Evolutionary conservation across 1,140 invertebrate genomes (phyloP).

Genomic region (Scaptomyza graminum): DNA sequence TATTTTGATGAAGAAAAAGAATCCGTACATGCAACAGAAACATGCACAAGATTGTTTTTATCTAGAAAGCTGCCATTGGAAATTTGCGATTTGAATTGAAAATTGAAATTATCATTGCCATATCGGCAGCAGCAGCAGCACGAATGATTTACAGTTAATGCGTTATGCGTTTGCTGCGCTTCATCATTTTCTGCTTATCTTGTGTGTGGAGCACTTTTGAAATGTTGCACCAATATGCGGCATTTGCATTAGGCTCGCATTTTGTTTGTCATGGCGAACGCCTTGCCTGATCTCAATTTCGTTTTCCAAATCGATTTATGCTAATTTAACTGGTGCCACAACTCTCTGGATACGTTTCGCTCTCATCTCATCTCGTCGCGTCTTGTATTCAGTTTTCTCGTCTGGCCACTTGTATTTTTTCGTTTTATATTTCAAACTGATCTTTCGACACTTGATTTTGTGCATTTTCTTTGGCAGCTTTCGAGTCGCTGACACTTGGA

Average conservation of each 20-base stretch:
- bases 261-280: conserved; percentile 11
- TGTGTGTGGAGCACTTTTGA: neutral
- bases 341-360: conserved; percentile 6
- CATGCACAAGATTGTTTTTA: neutral
- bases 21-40: neutral
- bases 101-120: conserved; percentile 1
- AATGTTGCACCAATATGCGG: neutral
- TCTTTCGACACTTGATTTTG: conserved; percentile 52
- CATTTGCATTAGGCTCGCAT: conserved; percentile 10
- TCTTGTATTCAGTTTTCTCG: conserved; percentile 31
- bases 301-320: conserved; percentile 70
- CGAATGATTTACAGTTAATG: conserved; percentile 1
- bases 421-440: conserved; percentile 30
- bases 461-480: conserved; percentile 6
- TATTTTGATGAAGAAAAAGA: neutral
- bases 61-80: neutral
- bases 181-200: neutral
- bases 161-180: neutral
- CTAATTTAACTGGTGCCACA: conserved; percentile 48
- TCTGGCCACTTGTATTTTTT: conserved; percentile 19
- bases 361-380: neutral
- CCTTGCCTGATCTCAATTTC: conserved; percentile 57
- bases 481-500: conserved; percentile 3
- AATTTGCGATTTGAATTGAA: conserved; percentile 1
- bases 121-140: too few relatives aligned